A percentile compares a stretch with the other conserved stretches of the same genome.
Evolutionary conservation across 1,140 invertebrate genomes (phyloP).

Genomic region (Nylanderia fulva): DNA sequence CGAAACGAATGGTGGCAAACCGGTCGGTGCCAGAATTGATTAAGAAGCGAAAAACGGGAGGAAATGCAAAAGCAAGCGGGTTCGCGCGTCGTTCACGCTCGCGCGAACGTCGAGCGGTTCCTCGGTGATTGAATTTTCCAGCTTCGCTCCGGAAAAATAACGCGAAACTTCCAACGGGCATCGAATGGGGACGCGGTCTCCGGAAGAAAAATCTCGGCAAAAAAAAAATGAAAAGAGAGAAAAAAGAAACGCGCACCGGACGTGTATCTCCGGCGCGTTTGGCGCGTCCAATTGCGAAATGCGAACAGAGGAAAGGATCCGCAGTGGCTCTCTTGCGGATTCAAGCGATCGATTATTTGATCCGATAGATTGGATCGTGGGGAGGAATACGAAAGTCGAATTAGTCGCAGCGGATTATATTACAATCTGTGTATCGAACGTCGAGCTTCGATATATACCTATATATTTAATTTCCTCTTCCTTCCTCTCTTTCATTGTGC

Average conservation of each 20-base stretch:
- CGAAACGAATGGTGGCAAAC: constrained; percentile 14
- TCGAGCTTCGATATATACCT: constrained; percentile 15
- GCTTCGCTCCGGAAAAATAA: constrained; percentile 40
- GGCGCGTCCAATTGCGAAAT: constrained; percentile 3
- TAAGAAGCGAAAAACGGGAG: constrained; percentile 38
- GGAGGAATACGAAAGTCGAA: constrained; percentile 42
- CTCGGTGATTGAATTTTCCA: constrained; percentile 51
- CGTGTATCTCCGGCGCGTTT: neutral
- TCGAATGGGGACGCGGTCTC: neutral
- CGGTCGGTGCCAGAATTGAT: constrained; percentile 47
- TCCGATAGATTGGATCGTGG: constrained; percentile 36
- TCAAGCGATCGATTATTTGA: constrained; percentile 44
- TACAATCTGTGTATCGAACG: constrained; percentile 31
- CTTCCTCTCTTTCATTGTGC: neutral
- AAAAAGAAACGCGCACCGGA: neutral
- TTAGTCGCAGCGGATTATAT: constrained; percentile 49
- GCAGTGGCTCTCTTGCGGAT: neutral
- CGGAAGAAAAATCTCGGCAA: constrained; percentile 20
- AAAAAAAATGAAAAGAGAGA: neutral
- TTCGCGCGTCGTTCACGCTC: neutral
- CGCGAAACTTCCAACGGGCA: constrained; percentile 38
- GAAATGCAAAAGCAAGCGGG: neutral
- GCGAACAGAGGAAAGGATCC: neutral
- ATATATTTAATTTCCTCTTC: neutral
- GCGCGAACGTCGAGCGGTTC: constrained; percentile 30